Percentiles rank a stretch among this genome's conserved stretches.
Evolutionary conservation across 2,797 vertebrate species (phyloP).

Genomic region (Labeo calbasu): DNA sequence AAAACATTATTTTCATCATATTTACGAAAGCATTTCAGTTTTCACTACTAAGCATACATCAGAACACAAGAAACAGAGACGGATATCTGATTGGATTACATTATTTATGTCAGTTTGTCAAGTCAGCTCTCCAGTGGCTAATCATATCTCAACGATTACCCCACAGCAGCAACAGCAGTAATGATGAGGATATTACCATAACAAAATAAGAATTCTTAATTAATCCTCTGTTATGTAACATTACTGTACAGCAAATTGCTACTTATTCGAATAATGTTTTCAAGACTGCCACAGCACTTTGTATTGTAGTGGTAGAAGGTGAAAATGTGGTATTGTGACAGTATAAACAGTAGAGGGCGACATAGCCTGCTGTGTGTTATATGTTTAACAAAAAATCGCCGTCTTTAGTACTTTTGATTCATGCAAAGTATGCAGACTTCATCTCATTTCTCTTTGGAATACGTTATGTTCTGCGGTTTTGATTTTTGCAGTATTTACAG

Average conservation of each 20-base stretch:
- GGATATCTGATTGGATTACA: neutral
- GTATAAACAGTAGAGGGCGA: constrained; percentile 30
- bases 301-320: neutral
- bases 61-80: neutral
- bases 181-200: neutral
- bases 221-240: neutral
- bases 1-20: neutral
- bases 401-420: neutral
- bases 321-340: neutral
- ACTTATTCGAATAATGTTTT: neutral
- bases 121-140: neutral
- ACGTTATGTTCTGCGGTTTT: neutral
- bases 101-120: neutral
- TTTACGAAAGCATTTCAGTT: neutral
- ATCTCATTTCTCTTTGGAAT: neutral
- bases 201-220: neutral
- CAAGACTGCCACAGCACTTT: neutral
- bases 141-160: neutral
- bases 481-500: neutral
- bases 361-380: neutral
- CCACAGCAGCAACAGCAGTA: neutral
- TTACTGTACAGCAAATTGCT: neutral
- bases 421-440: neutral
- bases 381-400: neutral
- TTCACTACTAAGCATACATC: neutral